Base-by-base conservation (phyloP, 2,888 invertebrate genomes). In the Ptilodon capucinus region DNA sequence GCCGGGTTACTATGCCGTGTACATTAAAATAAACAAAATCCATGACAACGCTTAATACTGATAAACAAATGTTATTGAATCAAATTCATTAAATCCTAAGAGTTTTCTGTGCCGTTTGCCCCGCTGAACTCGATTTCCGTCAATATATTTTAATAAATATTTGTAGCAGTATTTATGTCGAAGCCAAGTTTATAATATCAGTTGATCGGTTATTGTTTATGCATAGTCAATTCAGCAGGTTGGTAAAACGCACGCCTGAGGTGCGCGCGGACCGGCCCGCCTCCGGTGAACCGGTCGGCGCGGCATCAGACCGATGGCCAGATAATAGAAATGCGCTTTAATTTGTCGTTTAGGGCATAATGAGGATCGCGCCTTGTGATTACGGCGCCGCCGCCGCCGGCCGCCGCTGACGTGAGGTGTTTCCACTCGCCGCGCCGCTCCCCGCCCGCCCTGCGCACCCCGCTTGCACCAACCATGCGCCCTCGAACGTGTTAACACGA, bases 341-440 rank as follows among this genome's bases (percentile, higher is more conserved):
- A 91, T 90, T 91, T 91, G 90, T 91, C 90, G 90, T 91, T 91
- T 91, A 90, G 86, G 84, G 84, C 77, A 88, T 90, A 91, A 91
- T 91, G 89, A 91, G 86, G 75, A 77, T 74, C 76, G 73, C 66
- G 90, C 86, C 89, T 92, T 92, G 92, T 92, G 91, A 92, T 92
- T 92, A 92, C 78, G 79, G 76, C 76, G 77, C 84, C 84, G 86
- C 90, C 90, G 81, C 77, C 81, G 91, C 80, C 83, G 80, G 86
- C 86, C 88, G 86, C 85, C 87, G 91, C 84, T 92, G 92, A 92
- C 92, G 89, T 81, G 84, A 74, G 71, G 74, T 73, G 84, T 81
- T 80, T 82, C 83, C 81, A 79, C 84, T 76, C 79, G 62, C 66
- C 68, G 64, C 64, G 40, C 60, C 61, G 62, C 71, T 57, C 68